A percentile compares a stretch with the other conserved stretches of the same genome.
phyloP scores from a whole-genome alignment of 2,113 vertebrate species.

The Galbula dea region DNA sequence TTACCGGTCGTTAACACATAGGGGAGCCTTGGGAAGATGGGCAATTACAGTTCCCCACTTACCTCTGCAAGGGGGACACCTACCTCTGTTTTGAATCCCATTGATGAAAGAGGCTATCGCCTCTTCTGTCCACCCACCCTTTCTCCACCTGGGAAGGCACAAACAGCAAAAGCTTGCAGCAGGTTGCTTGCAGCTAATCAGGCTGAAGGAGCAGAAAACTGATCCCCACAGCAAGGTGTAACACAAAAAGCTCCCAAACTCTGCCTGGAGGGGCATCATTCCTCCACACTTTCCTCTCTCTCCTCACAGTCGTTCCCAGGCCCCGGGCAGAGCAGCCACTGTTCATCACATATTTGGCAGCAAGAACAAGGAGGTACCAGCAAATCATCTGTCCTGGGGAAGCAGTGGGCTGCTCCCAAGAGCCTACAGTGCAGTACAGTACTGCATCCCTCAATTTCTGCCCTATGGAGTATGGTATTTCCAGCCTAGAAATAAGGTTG shows the following conservation, averaged over 20 bases:
- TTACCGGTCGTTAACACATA: conserved; percentile 39
- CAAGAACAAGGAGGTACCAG: not conserved
- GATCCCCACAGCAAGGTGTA: not conserved
- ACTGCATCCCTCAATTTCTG: not conserved
- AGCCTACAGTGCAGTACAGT: not conserved
- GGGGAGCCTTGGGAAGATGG: not conserved
- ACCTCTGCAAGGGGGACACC: not conserved
- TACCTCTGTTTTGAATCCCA: not conserved
- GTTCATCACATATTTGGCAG: not conserved
- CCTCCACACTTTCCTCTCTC: no score
- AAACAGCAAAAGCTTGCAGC: not conserved
- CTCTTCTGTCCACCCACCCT: not conserved
- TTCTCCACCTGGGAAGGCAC: not conserved
- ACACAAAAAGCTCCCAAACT: not conserved
- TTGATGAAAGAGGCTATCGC: not conserved
- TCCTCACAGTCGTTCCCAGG: not conserved
- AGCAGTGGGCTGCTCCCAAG: not conserved
- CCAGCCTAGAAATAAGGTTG: not conserved
- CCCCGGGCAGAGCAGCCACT: not conserved
- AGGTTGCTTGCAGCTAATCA: not conserved
- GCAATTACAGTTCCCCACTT: not conserved
- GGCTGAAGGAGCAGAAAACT: not conserved
- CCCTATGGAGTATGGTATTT: not conserved
- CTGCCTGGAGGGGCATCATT: not conserved
- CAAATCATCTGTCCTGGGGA: not conserved